Percentiles rank a stretch among this genome's conserved stretches.
These are phyloP conservation scores for Ochlodes sylvanus DNA, from an alignment of 2,888 invertebrate species.

Conservation along the genomic window DNA sequence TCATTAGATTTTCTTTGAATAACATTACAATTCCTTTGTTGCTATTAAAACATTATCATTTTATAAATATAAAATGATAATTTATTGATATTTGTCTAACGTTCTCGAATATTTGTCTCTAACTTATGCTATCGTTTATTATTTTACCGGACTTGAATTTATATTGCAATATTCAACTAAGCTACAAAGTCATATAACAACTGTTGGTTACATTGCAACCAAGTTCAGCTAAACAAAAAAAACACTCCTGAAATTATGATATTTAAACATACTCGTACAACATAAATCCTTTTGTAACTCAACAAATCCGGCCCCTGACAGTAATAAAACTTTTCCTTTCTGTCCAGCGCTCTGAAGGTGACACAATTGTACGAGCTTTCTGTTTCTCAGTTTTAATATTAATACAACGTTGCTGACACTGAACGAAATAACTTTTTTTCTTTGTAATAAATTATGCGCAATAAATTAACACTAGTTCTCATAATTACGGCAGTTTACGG, in stretches of 20 bases:
- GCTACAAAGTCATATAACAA: neutral
- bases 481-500: too few relatives aligned
- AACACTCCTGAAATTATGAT: neutral
- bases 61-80: too few relatives aligned
- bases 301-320: constrained; percentile 25
- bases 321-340: constrained; percentile 30
- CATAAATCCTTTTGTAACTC: constrained; percentile 26
- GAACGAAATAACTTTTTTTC: constrained; percentile 4
- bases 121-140: too few relatives aligned
- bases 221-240: neutral
- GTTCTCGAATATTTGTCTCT: too few relatives aligned
- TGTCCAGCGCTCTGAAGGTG: constrained; percentile 15
- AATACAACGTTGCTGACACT: constrained; percentile 2
- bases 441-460: neutral
- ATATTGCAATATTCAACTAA: neutral
- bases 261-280: constrained; percentile 20
- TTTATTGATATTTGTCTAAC: too few relatives aligned
- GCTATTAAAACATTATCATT: too few relatives aligned
- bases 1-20: too few relatives aligned
- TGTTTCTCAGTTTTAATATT: constrained; percentile 25
- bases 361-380: constrained; percentile 27
- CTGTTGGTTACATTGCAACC: neutral
- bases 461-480: too few relatives aligned
- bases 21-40: too few relatives aligned
- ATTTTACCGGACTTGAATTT: too few relatives aligned